Conservation (phyloP, 2,888 invertebrate genomes). For the Meghimatium bilineatum region DNA sequence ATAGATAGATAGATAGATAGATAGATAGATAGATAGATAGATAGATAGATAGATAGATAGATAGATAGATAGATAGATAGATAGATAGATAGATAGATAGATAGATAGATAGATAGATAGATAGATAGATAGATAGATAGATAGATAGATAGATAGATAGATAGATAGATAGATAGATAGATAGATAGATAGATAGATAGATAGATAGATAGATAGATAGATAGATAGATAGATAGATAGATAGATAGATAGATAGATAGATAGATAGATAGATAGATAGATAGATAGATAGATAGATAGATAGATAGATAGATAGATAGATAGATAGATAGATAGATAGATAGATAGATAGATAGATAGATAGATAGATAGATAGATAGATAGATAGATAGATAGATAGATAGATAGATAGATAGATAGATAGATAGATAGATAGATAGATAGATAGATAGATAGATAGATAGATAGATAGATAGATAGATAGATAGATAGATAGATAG, state of each 20-base stretch:
- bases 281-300: slow-evolving; percentile 17
- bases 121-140: neutral
- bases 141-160: neutral
- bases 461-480: too few species aligned
- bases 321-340: slow-evolving; percentile 12
- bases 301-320: slow-evolving; percentile 14
- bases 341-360: too few species aligned
- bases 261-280: slow-evolving; percentile 11
- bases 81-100: neutral
- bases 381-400: too few species aligned
- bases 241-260: slow-evolving; percentile 6
- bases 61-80: neutral
- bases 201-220: neutral
- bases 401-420: too few species aligned
- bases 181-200: neutral
- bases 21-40: neutral
- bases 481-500: too few species aligned
- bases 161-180: neutral
- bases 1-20: neutral
- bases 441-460: too few species aligned
- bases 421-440: too few species aligned
- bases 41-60: neutral
- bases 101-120: neutral
- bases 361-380: too few species aligned
- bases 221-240: neutral